Percentiles rank a stretch among this genome's conserved stretches.
Conservation (phyloP, 2,113 vertebrate genomes). For the Brienomyrus brachyistius region DNA sequence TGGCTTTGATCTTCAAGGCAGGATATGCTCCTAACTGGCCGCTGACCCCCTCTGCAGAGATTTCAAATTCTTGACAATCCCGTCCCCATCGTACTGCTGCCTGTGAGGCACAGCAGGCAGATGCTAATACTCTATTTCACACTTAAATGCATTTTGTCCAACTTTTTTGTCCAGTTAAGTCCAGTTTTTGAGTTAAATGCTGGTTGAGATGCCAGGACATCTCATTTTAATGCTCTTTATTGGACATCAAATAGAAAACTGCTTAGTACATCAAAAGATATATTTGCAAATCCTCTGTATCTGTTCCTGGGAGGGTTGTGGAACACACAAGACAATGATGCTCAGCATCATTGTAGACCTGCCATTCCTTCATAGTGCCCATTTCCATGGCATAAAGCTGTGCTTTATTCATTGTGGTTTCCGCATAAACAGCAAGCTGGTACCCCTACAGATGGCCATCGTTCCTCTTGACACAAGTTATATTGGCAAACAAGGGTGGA, state of each 20-base stretch:
- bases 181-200: neutral
- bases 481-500: neutral
- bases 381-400: neutral
- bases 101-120: neutral
- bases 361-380: neutral
- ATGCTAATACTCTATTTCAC: too few species aligned
- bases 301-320: neutral
- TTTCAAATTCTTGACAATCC: neutral
- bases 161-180: too few species aligned
- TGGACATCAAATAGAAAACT: neutral
- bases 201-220: neutral
- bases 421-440: too few species aligned
- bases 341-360: neutral
- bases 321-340: neutral
- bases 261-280: neutral
- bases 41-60: neutral
- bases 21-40: constrained; percentile 49
- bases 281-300: neutral
- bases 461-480: too few species aligned
- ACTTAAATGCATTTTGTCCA: too few species aligned
- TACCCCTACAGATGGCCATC: too few species aligned
- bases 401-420: neutral
- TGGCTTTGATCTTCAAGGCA: constrained; percentile 53
- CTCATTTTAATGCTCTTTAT: neutral
- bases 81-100: neutral